Conservation (phyloP, 1,140 invertebrate species). For the Papilio polytes region DNA sequence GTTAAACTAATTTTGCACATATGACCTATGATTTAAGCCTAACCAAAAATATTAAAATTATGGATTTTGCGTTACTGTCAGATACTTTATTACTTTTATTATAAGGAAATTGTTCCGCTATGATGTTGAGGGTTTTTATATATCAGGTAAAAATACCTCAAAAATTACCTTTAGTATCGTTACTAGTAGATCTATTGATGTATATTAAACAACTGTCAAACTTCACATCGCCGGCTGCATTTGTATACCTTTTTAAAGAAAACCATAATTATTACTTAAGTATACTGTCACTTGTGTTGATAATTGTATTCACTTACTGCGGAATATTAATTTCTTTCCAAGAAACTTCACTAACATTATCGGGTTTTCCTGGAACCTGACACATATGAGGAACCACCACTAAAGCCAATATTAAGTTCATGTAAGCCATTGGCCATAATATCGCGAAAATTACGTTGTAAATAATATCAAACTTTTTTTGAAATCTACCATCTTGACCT, state of each 20-base stretch:
- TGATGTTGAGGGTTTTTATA: no score
- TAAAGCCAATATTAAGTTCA: constrained; percentile 62
- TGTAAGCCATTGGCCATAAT: constrained; percentile 60
- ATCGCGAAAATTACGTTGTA: constrained; percentile 57
- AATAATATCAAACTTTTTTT: constrained; percentile 64
- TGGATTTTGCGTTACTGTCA: no score
- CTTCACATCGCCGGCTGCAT: constrained; percentile 41
- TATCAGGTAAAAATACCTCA: not conserved
- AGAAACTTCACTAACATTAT: constrained; percentile 55
- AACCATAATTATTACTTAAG: constrained; percentile 2
- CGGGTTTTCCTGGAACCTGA: constrained; percentile 55
- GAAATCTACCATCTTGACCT: constrained; percentile 59
- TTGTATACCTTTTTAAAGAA: constrained; percentile 45
- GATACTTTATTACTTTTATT: no score
- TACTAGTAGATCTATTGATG: constrained; percentile 49
- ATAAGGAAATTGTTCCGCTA: no score
- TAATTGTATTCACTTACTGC: constrained; percentile 53
- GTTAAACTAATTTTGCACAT: no score
- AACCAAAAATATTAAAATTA: no score
- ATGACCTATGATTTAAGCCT: no score
- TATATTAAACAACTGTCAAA: constrained; percentile 57
- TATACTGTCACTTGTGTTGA: not conserved
- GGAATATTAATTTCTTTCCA: constrained; percentile 68
- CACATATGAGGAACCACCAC: constrained; percentile 63
- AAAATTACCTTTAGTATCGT: constrained; percentile 57